A percentile compares a stretch with the other conserved stretches of the same genome.
These are phyloP conservation scores for Hoplodrina ambigua DNA, from an alignment of 2,888 invertebrate species.

Conservation along the genomic window DNA sequence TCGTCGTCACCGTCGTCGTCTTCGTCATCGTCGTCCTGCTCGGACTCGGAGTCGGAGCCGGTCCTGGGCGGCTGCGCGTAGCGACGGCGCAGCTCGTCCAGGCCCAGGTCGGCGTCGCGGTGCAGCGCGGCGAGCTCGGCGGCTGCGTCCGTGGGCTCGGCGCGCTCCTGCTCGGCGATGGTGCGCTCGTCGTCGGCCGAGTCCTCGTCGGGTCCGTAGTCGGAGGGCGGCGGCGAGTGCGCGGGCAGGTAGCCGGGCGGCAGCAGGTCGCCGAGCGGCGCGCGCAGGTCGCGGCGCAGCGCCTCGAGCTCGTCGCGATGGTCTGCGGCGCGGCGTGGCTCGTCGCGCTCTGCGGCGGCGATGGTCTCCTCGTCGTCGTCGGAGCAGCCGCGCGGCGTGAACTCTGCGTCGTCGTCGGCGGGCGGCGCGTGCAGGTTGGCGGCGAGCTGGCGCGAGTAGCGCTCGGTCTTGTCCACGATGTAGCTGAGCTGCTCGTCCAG, in stretches of 20 bases:
- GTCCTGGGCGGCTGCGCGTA: slow-evolving; percentile 82
- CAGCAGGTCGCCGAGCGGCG: slow-evolving; percentile 96
- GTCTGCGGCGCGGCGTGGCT: slow-evolving; percentile 87
- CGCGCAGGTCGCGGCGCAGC: slow-evolving; percentile 96
- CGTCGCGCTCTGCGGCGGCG: slow-evolving; percentile 95
- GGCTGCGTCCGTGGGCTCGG: slow-evolving; percentile 92
- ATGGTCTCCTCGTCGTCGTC: slow-evolving; percentile 98
- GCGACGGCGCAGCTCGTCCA: slow-evolving; percentile 95
- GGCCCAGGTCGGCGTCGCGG: slow-evolving; percentile 94
- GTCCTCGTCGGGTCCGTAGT: slow-evolving; percentile 93
- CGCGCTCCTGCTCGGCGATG: slow-evolving; percentile 88
- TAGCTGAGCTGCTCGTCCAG: slow-evolving; percentile 99
- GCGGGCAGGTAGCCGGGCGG: slow-evolving; percentile 95
- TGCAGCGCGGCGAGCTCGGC: slow-evolving; percentile 94
- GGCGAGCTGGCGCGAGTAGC: slow-evolving; percentile 97
- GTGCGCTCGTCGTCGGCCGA: slow-evolving; percentile 91
- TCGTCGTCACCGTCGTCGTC: slow-evolving; percentile 38
- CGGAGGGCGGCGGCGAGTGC: slow-evolving; percentile 92
- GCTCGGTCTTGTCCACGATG: slow-evolving; percentile 99
- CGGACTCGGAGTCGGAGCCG: slow-evolving; percentile 23
- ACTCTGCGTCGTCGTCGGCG: slow-evolving; percentile 92
- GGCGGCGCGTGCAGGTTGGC: slow-evolving; percentile 92
- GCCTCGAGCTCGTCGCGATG: slow-evolving; percentile 94
- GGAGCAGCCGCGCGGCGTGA: slow-evolving; percentile 93
- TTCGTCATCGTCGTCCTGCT: not conserved